Conservation (phyloP, 2,888 invertebrate species). For the Chymomyza fuscimana region DNA sequence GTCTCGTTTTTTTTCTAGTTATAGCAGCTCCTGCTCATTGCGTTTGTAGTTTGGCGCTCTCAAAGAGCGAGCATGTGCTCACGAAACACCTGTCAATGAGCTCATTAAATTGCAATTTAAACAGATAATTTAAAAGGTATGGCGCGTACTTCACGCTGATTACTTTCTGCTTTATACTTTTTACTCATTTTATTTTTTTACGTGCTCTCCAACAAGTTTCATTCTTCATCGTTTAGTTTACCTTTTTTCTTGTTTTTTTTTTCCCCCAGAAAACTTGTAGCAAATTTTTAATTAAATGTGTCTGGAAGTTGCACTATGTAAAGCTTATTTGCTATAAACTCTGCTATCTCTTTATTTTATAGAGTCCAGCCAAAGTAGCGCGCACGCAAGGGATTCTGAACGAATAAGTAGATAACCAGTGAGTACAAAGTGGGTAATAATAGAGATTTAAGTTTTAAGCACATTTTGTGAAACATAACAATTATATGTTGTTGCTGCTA, state of each 20-base stretch:
- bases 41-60: neutral
- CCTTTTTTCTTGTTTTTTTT: neutral
- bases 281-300: conserved; percentile 59
- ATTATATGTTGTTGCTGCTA: neutral
- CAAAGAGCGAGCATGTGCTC: neutral
- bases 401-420: neutral
- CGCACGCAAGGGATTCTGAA: neutral
- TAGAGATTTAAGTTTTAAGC: neutral
- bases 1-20: neutral
- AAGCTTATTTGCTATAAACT: conserved; percentile 34
- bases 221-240: conserved; percentile 1
- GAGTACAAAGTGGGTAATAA: neutral
- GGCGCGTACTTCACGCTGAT: conserved; percentile 42
- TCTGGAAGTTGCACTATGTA: conserved; percentile 33
- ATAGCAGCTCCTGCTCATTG: conserved; percentile 10
- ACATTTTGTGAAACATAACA: neutral
- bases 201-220: neutral
- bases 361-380: neutral
- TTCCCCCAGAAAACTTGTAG: conserved; percentile 18
- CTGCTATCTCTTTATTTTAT: conserved; percentile 9
- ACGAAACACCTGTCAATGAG: conserved; percentile 62
- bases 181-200: conserved; percentile 15
- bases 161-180: conserved; percentile 38
- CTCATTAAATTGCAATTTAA: conserved; percentile 69
- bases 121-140: conserved; percentile 48